Conservation (phyloP, 1,140 invertebrate genomes). For the Telenomus remus region DNA sequence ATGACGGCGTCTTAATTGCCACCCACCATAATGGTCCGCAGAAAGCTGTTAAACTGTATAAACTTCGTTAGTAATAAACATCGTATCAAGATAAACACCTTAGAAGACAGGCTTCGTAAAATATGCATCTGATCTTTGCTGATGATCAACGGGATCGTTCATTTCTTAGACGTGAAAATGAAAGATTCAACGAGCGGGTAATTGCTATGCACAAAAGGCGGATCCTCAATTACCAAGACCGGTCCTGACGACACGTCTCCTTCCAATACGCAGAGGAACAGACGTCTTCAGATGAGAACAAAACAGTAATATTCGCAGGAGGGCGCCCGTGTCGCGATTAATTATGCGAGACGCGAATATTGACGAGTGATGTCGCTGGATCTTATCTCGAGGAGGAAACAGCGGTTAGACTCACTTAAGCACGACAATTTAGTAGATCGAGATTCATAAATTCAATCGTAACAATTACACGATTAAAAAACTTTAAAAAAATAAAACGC, state of each 20-base stretch:
- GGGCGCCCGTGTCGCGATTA: too few relatives aligned
- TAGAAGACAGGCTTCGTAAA: constrained; percentile 9
- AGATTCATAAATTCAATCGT: too few relatives aligned
- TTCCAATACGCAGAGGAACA: constrained; percentile 12
- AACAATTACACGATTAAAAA: too few relatives aligned
- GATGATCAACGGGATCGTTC: constrained; percentile 22
- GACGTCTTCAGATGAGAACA: too few relatives aligned
- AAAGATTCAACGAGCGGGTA: constrained; percentile 27
- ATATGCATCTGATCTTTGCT: neutral
- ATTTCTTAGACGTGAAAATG: constrained; percentile 2
- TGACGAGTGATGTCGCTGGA: too few relatives aligned
- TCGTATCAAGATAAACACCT: constrained; percentile 39
- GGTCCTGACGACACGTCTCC: neutral
- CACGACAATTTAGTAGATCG: too few relatives aligned
- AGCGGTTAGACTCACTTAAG: too few relatives aligned
- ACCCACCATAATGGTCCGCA: constrained; percentile 41
- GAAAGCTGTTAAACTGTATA: constrained; percentile 31
- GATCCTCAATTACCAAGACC: constrained; percentile 7
- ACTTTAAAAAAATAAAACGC: too few relatives aligned
- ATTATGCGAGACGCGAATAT: too few relatives aligned
- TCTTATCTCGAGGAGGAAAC: too few relatives aligned
- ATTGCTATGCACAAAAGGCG: constrained; percentile 8
- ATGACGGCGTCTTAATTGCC: constrained; percentile 38
- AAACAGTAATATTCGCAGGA: too few relatives aligned
- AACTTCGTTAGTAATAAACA: constrained; percentile 48